Evolutionary conservation across 2,797 vertebrate genomes (phyloP), one percentile per base, ranked within the genome.

Genomic region (Chiroxiphia lanceolata): DNA sequence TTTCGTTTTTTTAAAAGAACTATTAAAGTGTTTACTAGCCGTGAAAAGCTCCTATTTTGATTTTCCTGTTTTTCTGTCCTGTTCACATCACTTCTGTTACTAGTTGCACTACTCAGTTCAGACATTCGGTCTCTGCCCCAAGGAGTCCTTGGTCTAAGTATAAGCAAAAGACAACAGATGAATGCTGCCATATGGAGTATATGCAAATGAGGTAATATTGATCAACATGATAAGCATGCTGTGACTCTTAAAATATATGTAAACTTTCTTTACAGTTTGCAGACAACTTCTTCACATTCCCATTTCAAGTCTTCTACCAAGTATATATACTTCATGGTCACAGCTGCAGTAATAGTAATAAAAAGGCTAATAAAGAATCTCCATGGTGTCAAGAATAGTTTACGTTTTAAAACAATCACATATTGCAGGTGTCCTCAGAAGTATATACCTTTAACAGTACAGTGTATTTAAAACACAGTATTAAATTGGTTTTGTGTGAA

Each of bases 181-280:
- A 96, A 94, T 91, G 80, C 80, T 95, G 93, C 95, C 96, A 96
- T 94, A 96, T 96, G 95, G 95, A 93, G 85, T 88, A 38, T 86
- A 96, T 96, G 95, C 90, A 96, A 96, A 95, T 96, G 93, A 94
- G 91, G 75, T 95, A 92, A 93, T 96, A 96, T 95, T 96, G 95
- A 94, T 95, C 93, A 96, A 95, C 93, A 94, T 78, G 89, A 88
- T 96, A 95, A 96, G 83, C 85, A 95, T 85, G 87, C 91, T 96
- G 78, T 92, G 94, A 96, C 83, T 94, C 81, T 94, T 93, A 95
- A 95, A 92, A 81, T 94, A 42, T 60, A 74, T 80, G 64, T 70
- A 92, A 89, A 93, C 93, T 68, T 82, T 90, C 89, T 90, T 89
- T 95, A 78, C 94, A 91, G 81, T 95, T 95, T 93, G 78, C 83